Conservation (phyloP, 2,888 invertebrate species). For the Tinea pellionella region DNA sequence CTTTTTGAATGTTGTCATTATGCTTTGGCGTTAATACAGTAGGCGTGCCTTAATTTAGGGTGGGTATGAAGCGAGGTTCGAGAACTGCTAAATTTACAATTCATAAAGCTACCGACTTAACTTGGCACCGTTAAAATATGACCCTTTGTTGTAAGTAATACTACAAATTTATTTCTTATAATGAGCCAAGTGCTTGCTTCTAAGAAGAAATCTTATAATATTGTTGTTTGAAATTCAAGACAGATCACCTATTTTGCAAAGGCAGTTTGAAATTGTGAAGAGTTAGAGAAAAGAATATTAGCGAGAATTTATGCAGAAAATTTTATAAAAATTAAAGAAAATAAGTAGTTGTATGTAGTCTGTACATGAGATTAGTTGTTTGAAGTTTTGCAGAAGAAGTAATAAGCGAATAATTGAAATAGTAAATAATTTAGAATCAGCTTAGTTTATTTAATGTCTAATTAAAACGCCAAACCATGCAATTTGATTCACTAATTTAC, state of each 20-base stretch:
- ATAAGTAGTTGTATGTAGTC: slow-evolving; percentile 37
- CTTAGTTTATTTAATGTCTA: neutral
- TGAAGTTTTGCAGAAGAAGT: neutral
- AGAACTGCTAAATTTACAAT: neutral
- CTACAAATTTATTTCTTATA: slow-evolving; percentile 22
- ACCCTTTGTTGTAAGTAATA: slow-evolving; percentile 17
- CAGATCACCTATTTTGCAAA: slow-evolving; percentile 47
- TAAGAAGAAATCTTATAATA: neutral
- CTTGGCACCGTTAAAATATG: neutral
- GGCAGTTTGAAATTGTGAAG: slow-evolving; percentile 48
- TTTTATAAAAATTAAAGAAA: slow-evolving; percentile 38
- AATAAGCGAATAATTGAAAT: neutral
- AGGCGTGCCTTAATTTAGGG: neutral
- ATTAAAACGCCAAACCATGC: neutral
- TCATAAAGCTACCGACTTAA: neutral
- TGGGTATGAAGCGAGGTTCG: neutral
- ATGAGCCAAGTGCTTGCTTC: slow-evolving; percentile 16
- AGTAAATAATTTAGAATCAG: neutral
- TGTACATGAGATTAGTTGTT: slow-evolving; percentile 9
- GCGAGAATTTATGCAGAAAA: slow-evolving; percentile 23
- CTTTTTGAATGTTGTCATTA: slow-evolving; percentile 22
- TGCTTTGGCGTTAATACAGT: neutral
- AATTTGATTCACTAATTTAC: neutral
- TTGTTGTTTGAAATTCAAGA: neutral
- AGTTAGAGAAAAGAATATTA: slow-evolving; percentile 18